A percentile compares a stretch with the other conserved stretches of the same genome.
These are phyloP conservation scores for Conus ventricosus DNA, from an alignment of 1,140 invertebrate species.

Conservation along the genomic window DNA sequence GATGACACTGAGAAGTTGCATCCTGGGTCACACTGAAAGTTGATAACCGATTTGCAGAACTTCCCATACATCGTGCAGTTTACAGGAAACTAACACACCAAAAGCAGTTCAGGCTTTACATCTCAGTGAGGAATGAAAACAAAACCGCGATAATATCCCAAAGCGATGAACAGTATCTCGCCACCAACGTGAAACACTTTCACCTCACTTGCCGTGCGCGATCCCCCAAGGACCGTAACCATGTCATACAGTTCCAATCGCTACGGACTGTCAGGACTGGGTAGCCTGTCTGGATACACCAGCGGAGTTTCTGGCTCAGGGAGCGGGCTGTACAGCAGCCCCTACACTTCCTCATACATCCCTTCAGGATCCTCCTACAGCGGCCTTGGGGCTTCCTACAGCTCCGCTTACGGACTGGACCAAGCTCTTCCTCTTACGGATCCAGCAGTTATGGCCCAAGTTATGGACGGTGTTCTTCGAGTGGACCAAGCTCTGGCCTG, in stretches of 20 bases:
- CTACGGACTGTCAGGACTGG: constrained; percentile 22
- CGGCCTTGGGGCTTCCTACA: not conserved
- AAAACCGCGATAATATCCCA: too few relatives aligned
- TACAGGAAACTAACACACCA: too few relatives aligned
- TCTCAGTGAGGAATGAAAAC: too few relatives aligned
- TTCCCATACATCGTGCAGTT: too few relatives aligned
- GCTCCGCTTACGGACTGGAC: not conserved
- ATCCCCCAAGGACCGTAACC: not conserved
- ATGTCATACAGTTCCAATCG: constrained; percentile 34
- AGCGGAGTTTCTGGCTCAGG: not conserved
- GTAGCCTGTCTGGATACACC: constrained; percentile 12
- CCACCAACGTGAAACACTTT: too few relatives aligned
- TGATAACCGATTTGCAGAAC: too few relatives aligned
- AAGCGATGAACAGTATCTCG: too few relatives aligned
- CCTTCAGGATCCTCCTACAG: constrained; percentile 5
- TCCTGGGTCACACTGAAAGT: too few relatives aligned
- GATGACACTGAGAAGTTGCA: too few relatives aligned
- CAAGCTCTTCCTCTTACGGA: not conserved
- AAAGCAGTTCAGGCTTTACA: too few relatives aligned
- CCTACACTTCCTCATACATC: constrained; percentile 13
- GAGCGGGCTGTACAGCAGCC: constrained; percentile 20
- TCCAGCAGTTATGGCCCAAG: not conserved
- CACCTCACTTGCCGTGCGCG: too few relatives aligned
- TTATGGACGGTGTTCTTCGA: not conserved
- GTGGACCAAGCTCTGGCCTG: not conserved